These are phyloP conservation scores for Megaptera novaeangliae DNA, from an alignment of 2,113 vertebrate genomes.

Conservation along the genomic window DNA sequence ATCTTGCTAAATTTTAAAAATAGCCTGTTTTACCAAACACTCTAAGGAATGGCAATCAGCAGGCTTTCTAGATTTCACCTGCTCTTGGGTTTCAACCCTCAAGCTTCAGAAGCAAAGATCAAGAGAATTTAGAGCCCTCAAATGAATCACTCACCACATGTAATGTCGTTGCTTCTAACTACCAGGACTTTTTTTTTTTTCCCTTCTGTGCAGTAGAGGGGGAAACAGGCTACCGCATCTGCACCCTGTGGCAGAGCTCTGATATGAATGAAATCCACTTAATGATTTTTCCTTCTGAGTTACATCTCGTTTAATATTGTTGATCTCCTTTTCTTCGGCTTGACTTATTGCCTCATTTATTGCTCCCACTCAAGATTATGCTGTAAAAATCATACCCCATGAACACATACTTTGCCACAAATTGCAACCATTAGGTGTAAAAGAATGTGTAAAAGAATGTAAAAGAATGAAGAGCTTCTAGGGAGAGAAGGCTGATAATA, in stretches of 20 bases:
- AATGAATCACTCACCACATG: conserved; percentile 13
- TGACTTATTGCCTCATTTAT: background rate
- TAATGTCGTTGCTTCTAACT: background rate
- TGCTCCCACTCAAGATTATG: background rate
- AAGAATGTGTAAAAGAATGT: background rate
- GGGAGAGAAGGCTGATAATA: background rate
- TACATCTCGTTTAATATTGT: background rate
- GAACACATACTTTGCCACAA: background rate
- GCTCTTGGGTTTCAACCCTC: conserved; percentile 34
- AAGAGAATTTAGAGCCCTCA: conserved; percentile 47
- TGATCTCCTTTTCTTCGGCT: background rate
- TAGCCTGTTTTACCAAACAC: conserved; percentile 53
- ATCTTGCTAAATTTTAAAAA: conserved; percentile 59
- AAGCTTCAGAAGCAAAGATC: conserved; percentile 17
- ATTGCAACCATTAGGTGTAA: background rate
- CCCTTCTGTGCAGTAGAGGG: background rate
- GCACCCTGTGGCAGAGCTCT: background rate
- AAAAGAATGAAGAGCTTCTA: conserved; percentile 17
- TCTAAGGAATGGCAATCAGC: conserved; percentile 49
- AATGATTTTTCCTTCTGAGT: background rate
- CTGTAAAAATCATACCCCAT: background rate
- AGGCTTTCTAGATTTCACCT: conserved; percentile 51
- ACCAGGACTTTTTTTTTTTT: background rate
- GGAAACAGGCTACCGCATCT: background rate
- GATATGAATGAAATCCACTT: background rate